These are phyloP conservation scores for Lampris megalopsis DNA, from an alignment of 2,113 vertebrate genomes.

Conservation along the genomic window DNA sequence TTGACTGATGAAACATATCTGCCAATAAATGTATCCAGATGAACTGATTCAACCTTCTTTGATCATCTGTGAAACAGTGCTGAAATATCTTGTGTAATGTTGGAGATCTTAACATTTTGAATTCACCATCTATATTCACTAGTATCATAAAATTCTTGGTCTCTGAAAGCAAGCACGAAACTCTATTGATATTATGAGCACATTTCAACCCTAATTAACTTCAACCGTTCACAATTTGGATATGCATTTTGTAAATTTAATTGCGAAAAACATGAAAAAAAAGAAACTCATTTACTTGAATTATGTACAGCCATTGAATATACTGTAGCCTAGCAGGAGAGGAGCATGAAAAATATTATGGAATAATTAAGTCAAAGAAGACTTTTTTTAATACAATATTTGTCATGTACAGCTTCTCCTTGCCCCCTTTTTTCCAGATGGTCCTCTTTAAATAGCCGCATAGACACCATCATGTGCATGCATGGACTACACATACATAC, in stretches of 20 bases:
- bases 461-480: neutral
- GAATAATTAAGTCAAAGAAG: neutral
- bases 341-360: neutral
- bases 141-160: too few species aligned
- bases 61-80: neutral
- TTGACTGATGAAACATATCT: too few species aligned
- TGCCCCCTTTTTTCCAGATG: slow-evolving; percentile 17
- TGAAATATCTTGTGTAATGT: neutral
- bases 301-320: neutral
- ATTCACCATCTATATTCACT: neutral
- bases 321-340: neutral
- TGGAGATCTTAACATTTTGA: neutral
- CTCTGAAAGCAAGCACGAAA: neutral
- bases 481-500: neutral
- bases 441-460: slow-evolving; percentile 6
- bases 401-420: slow-evolving; percentile 9
- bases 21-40: too few species aligned
- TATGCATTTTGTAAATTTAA: neutral
- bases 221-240: neutral
- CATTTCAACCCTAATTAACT: neutral
- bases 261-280: neutral
- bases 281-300: neutral
- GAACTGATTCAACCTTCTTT: too few species aligned
- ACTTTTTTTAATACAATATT: neutral
- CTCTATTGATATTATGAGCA: neutral